Evolutionary conservation across 2,888 invertebrate genomes (phyloP).

Genomic region (Euproctis similis): DNA sequence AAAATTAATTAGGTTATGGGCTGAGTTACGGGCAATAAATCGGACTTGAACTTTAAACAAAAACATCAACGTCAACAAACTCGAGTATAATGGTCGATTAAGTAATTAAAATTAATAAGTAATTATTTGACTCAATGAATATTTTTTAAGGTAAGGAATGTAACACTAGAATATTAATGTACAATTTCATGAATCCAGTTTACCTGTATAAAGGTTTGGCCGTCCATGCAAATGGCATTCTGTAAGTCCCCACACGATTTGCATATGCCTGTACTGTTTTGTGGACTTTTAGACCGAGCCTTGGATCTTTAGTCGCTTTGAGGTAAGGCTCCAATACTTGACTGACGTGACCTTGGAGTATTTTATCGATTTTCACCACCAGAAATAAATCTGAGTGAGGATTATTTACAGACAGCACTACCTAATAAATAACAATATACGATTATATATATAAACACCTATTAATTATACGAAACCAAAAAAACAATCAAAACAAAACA

Average conservation of each 20-base stretch:
- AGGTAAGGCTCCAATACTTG: conserved; percentile 92
- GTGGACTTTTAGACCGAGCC: conserved; percentile 86
- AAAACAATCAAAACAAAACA: neutral
- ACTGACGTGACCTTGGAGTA: conserved; percentile 90
- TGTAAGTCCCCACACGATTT: conserved; percentile 89
- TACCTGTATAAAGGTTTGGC: conserved; percentile 87
- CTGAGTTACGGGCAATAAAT: too few relatives aligned
- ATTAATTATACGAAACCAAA: neutral
- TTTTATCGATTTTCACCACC: conserved; percentile 95
- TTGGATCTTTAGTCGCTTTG: conserved; percentile 86
- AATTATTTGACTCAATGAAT: too few relatives aligned
- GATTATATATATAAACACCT: neutral
- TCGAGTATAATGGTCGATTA: too few relatives aligned
- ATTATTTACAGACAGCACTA: conserved; percentile 90
- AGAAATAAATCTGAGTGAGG: conserved; percentile 94
- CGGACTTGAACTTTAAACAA: too few relatives aligned
- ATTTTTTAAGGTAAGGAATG: too few relatives aligned
- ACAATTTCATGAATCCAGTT: too few relatives aligned
- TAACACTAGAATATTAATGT: too few relatives aligned
- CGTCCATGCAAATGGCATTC: conserved; percentile 98
- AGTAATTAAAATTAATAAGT: neutral
- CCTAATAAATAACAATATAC: conserved; percentile 69
- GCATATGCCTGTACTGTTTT: conserved; percentile 87
- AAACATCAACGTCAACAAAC: too few relatives aligned
- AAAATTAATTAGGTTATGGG: too few relatives aligned